These are phyloP conservation scores for Drosophila incognita DNA, from an alignment of 2,888 invertebrate species.

Conservation along the genomic window DNA sequence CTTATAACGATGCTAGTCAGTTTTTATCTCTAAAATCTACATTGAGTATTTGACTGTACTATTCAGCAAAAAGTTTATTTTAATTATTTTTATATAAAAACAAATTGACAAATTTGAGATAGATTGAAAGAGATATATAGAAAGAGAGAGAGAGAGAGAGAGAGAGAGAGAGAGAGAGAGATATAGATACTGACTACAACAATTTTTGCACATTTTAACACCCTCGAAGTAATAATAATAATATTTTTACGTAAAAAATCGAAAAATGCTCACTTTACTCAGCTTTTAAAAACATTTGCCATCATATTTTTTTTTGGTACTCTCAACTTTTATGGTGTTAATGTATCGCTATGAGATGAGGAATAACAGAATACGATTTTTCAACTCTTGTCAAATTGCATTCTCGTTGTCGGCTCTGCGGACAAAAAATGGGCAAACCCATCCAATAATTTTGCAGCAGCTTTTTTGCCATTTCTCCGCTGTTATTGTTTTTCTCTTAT, in stretches of 20 bases:
- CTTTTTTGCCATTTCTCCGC: constrained; percentile 16
- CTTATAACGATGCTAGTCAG: neutral
- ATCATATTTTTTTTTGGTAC: neutral
- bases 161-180: neutral
- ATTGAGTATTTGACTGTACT: neutral
- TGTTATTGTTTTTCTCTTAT: constrained; percentile 19
- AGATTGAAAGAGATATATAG: neutral
- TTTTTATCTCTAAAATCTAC: neutral
- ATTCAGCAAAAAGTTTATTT: neutral
- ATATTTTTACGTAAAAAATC: neutral
- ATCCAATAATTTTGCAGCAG: neutral
- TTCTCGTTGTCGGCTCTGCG: constrained; percentile 2
- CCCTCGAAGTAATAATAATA: neutral
- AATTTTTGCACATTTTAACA: neutral
- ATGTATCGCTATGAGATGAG: constrained; percentile 3
- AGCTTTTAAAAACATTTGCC: constrained; percentile 1
- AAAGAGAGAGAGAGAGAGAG: neutral
- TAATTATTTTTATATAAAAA: neutral
- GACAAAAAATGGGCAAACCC: constrained; percentile 11
- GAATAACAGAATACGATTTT: constrained; percentile 9
- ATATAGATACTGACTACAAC: neutral
- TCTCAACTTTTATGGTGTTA: neutral
- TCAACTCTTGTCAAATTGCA: constrained; percentile 30
- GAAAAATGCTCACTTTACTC: neutral
- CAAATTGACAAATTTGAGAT: neutral